These are phyloP conservation scores for Idaea aversata DNA, from an alignment of 2,888 invertebrate genomes.

Conservation along the genomic window DNA sequence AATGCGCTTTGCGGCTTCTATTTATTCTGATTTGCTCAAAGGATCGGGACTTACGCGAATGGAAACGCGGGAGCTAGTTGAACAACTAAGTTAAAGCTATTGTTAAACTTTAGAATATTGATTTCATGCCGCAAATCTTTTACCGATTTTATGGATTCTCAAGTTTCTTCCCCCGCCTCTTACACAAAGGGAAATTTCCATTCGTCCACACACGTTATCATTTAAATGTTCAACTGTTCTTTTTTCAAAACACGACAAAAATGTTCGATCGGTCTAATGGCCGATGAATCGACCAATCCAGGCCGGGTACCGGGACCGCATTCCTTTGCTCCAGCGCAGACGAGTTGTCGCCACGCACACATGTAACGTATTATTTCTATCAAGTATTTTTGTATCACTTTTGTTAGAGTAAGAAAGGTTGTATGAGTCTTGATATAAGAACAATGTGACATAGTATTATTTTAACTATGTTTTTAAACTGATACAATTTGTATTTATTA, in stretches of 20 bases:
- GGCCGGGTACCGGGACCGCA: slow-evolving; percentile 23
- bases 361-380: slow-evolving; percentile 1
- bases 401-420: background rate
- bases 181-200: background rate
- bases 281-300: slow-evolving; percentile 3
- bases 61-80: background rate
- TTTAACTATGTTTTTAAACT: background rate
- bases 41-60: too few relatives aligned
- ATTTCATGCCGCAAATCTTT: background rate
- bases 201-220: background rate
- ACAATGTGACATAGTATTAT: background rate
- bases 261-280: background rate
- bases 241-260: slow-evolving; percentile 1
- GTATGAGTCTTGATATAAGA: background rate
- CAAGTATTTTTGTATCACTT: background rate
- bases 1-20: too few relatives aligned
- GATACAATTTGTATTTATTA: too few relatives aligned
- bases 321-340: slow-evolving; percentile 26
- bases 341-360: slow-evolving; percentile 29
- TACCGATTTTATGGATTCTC: background rate
- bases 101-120: background rate
- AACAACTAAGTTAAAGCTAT: background rate
- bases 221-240: background rate
- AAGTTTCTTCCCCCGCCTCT: background rate
- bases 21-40: too few relatives aligned